phyloP scores from a whole-genome alignment of 2,797 vertebrate species.

The Darevskia nairensis region DNA sequence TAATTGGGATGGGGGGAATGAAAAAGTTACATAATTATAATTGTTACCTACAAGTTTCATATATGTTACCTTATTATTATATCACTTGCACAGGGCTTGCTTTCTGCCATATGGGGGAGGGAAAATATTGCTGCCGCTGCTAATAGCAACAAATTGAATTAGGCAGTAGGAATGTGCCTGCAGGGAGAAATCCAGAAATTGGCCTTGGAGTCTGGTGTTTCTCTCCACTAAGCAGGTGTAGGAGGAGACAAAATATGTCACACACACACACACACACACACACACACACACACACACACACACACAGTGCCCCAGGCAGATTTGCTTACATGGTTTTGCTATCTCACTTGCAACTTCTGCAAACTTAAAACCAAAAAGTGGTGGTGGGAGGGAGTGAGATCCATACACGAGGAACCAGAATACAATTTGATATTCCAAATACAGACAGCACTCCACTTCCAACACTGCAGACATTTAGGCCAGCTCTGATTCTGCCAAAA shows the following conservation, averaged over 20 bases:
- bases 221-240: fast-evolving
- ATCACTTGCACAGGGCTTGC: slow-evolving; percentile 17
- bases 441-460: too few relatives aligned
- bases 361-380: background rate
- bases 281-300: background rate
- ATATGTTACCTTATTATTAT: slow-evolving; percentile 69
- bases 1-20: slow-evolving; percentile 1
- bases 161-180: slow-evolving; percentile 6
- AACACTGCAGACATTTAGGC: background rate
- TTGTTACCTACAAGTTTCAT: slow-evolving; percentile 57
- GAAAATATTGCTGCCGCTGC: slow-evolving; percentile 54
- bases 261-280: background rate
- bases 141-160: slow-evolving; percentile 37
- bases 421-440: background rate
- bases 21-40: background rate
- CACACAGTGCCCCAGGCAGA: background rate
- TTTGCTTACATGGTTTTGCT: background rate
- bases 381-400: background rate
- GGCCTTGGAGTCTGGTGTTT: background rate
- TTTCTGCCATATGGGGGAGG: slow-evolving; percentile 30
- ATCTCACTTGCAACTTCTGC: background rate
- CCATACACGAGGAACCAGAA: background rate
- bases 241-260: fast-evolving
- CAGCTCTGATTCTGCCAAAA: background rate
- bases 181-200: background rate